Evolutionary conservation across 2,113 vertebrate genomes (phyloP).

Genomic region (Hystrix cristata): DNA sequence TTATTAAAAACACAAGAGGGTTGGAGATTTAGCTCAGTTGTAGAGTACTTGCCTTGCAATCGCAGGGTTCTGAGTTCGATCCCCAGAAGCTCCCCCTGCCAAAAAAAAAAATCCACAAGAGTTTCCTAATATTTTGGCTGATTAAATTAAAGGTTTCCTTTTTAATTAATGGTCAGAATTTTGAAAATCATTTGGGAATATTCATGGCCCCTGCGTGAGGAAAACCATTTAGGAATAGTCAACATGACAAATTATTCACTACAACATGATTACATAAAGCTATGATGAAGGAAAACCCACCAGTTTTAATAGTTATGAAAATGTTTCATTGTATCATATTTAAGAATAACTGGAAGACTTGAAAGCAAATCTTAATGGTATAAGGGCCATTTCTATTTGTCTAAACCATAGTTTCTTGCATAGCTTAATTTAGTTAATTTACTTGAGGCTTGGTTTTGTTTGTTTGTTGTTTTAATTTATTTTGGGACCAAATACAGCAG

Average conservation of each 20-base stretch:
- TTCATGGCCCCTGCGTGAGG: background rate
- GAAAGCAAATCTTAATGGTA: background rate
- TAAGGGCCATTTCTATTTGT: background rate
- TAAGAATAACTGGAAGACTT: background rate
- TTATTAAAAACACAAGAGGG: conserved; percentile 33
- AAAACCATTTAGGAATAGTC: conserved; percentile 13
- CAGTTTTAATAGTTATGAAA: conserved; percentile 15
- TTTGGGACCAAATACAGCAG: background rate
- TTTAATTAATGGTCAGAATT: conserved; percentile 39
- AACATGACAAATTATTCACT: background rate
- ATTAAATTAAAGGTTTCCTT: background rate
- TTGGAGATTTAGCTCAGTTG: too few relatives aligned
- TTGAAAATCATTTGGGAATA: conserved; percentile 22
- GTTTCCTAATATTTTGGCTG: conserved; percentile 51
- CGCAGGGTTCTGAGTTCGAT: too few relatives aligned
- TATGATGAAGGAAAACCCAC: background rate
- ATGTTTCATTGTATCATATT: background rate
- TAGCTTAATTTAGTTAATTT: background rate
- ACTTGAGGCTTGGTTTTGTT: conserved; percentile 2
- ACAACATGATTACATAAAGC: background rate
- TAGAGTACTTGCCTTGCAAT: too few relatives aligned
- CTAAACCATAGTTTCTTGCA: background rate
- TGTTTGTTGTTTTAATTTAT: background rate
- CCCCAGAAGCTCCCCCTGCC: too few relatives aligned
- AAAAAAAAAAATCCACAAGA: background rate